Conservation (phyloP, 2,113 vertebrate genomes). For the Excalfactoria chinensis region DNA sequence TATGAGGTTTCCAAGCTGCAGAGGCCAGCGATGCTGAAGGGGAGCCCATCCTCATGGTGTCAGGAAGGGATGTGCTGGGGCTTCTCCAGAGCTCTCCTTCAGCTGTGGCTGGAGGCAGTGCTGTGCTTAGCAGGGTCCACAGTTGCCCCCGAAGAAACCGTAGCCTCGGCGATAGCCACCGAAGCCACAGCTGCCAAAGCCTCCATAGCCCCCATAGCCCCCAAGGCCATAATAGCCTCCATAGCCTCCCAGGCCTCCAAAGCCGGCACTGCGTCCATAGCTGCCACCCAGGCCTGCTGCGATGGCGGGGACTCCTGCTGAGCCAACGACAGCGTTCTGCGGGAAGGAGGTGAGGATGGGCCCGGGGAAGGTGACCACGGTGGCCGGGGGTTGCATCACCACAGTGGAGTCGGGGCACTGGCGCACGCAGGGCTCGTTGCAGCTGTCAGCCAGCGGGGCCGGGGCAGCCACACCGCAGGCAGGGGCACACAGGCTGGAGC, state of each 20-base stretch:
- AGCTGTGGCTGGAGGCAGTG: too few species aligned
- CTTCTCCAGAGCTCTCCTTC: too few species aligned
- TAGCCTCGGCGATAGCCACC: too few species aligned
- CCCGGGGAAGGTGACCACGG: background rate
- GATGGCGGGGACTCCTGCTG: background rate
- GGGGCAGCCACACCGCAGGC: background rate
- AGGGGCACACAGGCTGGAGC: background rate
- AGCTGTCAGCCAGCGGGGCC: background rate
- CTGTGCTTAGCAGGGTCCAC: too few species aligned
- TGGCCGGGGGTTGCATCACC: background rate
- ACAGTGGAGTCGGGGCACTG: background rate
- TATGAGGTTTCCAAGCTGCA: too few species aligned
- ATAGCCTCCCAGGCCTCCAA: background rate
- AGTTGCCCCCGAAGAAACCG: too few species aligned
- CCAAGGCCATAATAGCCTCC: too few species aligned
- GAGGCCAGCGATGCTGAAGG: too few species aligned
- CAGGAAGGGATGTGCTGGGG: too few species aligned
- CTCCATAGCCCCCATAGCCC: background rate
- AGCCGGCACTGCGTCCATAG: background rate
- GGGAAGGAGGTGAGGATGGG: conserved; percentile 5
- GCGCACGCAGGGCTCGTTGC: background rate
- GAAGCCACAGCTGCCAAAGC: background rate
- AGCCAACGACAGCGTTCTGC: background rate
- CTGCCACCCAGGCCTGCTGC: background rate
- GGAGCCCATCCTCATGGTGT: too few species aligned